Evolutionary conservation across 2,113 vertebrate species (phyloP).

Genomic region (Circaetus gallicus): DNA sequence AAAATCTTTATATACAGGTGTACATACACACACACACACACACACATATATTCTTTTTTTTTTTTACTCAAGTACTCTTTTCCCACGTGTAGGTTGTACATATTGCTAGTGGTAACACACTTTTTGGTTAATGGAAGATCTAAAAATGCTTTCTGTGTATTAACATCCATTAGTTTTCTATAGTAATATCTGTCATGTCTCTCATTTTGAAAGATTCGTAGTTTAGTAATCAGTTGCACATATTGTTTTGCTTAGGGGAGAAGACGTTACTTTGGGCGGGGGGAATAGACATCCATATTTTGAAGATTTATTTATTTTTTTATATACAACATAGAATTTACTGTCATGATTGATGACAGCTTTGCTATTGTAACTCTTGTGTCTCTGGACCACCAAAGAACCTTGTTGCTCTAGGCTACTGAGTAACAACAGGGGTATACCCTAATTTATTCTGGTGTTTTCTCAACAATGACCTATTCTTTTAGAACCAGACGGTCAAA

Average conservation of each 20-base stretch:
- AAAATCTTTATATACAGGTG: not conserved
- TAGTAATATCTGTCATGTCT: not conserved
- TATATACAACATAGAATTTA: not conserved
- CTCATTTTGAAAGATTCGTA: not conserved
- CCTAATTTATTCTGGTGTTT: not conserved
- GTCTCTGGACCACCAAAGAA: constrained; percentile 19
- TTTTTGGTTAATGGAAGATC: not conserved
- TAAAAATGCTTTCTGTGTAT: not conserved
- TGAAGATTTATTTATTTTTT: not conserved
- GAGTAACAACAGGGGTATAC: not conserved
- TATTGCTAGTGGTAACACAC: not conserved
- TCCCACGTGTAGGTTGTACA: not conserved
- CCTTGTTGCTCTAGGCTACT: constrained; percentile 50
- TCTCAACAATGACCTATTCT: constrained; percentile 8
- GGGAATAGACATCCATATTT: not conserved
- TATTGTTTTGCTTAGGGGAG: not conserved
- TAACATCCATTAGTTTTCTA: not conserved
- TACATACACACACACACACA: too few species aligned
- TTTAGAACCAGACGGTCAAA: constrained; percentile 81
- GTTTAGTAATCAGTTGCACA: not conserved
- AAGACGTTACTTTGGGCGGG: not conserved
- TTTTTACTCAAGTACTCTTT: not conserved
- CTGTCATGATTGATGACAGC: not conserved
- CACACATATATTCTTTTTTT: too few species aligned
- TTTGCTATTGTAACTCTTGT: constrained; percentile 11